Percentiles rank a stretch among this genome's conserved stretches.
Evolutionary conservation across 2,888 invertebrate species (phyloP).

Genomic region (Fragum fragum): DNA sequence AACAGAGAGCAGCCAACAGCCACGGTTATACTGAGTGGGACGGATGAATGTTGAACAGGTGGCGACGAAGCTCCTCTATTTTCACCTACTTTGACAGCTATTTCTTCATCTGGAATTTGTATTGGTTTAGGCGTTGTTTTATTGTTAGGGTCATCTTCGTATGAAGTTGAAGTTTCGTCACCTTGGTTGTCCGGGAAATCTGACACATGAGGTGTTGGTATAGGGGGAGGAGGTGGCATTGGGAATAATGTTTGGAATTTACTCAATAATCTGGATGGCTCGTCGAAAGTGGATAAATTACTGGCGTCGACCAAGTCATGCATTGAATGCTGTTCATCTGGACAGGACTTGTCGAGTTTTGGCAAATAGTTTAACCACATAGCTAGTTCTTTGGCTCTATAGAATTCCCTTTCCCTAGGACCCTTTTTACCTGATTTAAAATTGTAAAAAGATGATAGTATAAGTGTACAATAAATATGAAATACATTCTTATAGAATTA

Average conservation of each 20-base stretch:
- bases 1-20: constrained; percentile 97
- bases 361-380: constrained; percentile 98
- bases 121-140: constrained; percentile 13
- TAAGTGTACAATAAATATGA: too few relatives aligned
- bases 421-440: constrained; percentile 87
- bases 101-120: constrained; percentile 15
- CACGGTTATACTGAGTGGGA: constrained; percentile 88
- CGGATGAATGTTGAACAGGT: constrained; percentile 58
- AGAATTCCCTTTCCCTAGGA: constrained; percentile 96
- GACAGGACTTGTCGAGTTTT: constrained; percentile 93
- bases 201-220: background rate
- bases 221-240: constrained; percentile 81
- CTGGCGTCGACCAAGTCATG: constrained; percentile 94
- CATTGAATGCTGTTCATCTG: constrained; percentile 92
- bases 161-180: constrained; percentile 15
- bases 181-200: background rate
- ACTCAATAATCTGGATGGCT: constrained; percentile 90
- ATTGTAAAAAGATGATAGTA: too few relatives aligned
- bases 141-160: background rate
- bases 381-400: constrained; percentile 97
- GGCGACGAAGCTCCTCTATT: background rate
- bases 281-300: constrained; percentile 95
- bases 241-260: constrained; percentile 72
- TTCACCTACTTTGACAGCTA: background rate
- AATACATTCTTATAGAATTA: too few relatives aligned